Base-by-base conservation (phyloP, 2,797 vertebrate species). In the Coranthus polyacanthus region DNA sequence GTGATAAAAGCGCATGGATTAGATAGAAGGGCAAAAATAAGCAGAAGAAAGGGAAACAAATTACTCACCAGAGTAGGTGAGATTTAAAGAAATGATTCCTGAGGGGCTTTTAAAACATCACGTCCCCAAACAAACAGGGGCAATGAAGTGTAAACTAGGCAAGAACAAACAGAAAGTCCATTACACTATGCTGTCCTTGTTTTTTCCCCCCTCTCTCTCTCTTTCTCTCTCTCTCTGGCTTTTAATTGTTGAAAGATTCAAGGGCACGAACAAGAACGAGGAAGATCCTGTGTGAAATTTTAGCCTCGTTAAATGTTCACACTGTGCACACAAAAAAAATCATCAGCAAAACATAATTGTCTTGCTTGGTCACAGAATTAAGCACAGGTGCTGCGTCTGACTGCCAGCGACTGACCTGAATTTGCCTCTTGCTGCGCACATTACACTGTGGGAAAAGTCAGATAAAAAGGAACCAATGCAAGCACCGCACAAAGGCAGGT, bases 381-480 rank as follows among this genome's bases (percentile, higher is more conserved):
- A 46, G 18, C 42, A 54, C 58, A 73, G 39, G 49, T 64, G 12
- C 32, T 26, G 41, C 55, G 50, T 56, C 57, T 72, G 5, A 24
- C 9, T 57, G 44, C 46, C 22, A 41, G n/a, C 5, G 11, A 26
- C 43, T 75, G 44, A 72, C 67, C 65, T 64, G 5, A 50, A 34
- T 73, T 65, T 72, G 29, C 79, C 59, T 54, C 41, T 29, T n/a
- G 3, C 15, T 41, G 46, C 26, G 44, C 17, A 32, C 22, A 57
- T 69, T 67, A 52, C 34, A n/a, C 58, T 70, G 45, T 75, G 68
- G 62, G 80, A 74, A 64, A 73, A 50, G 42, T 74, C 21, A 26
- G 68, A 78, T 65, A 64, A 78, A 36, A 79, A 56, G 49, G 21
- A 70, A 54, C 20, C 32, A 41, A 45, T 5, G 0, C 1, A 45